A percentile compares a stretch with the other conserved stretches of the same genome.
Conservation (phyloP, 1,140 invertebrate species). For the Drosophila bocqueti region DNA sequence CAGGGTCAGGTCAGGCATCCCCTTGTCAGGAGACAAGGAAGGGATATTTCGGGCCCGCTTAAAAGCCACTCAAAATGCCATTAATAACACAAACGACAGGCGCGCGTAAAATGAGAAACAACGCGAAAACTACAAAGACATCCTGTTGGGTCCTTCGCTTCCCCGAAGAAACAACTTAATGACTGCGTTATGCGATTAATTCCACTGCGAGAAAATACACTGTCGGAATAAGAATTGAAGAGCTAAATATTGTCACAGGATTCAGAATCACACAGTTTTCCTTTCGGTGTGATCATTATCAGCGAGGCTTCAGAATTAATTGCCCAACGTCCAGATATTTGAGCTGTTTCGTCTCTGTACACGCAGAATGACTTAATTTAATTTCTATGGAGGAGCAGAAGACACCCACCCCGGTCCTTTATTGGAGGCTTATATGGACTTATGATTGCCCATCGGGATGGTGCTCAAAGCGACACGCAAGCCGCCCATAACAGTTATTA, state of each 20-base stretch:
- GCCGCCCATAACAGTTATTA: slow-evolving; percentile 65
- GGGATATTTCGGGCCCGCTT: slow-evolving; percentile 26
- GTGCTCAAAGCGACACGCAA: slow-evolving; percentile 57
- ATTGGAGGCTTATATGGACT: slow-evolving; percentile 21
- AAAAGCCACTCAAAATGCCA: slow-evolving; percentile 62
- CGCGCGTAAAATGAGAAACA: slow-evolving; percentile 41
- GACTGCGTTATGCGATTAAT: slow-evolving; percentile 17
- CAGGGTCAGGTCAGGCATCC: slow-evolving; percentile 8
- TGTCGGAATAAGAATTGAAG: no score
- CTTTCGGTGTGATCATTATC: slow-evolving; percentile 10
- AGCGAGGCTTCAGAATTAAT: slow-evolving; percentile 34
- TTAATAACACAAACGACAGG: slow-evolving; percentile 49
- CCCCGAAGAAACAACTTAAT: slow-evolving; percentile 18
- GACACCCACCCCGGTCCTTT: background rate
- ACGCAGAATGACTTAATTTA: slow-evolving; percentile 65
- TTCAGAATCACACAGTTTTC: background rate
- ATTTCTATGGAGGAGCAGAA: slow-evolving; percentile 31
- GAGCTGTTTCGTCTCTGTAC: slow-evolving; percentile 14
- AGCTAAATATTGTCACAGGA: no score
- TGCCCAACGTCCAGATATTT: slow-evolving; percentile 31
- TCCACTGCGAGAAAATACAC: background rate
- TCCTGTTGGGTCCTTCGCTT: slow-evolving; percentile 13
- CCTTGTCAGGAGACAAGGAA: slow-evolving; percentile 12
- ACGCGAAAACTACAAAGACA: slow-evolving; percentile 35
- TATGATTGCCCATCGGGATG: slow-evolving; percentile 27